Evolutionary conservation across 2,113 vertebrate species (phyloP).

Genomic region (Vulpes lagopus): DNA sequence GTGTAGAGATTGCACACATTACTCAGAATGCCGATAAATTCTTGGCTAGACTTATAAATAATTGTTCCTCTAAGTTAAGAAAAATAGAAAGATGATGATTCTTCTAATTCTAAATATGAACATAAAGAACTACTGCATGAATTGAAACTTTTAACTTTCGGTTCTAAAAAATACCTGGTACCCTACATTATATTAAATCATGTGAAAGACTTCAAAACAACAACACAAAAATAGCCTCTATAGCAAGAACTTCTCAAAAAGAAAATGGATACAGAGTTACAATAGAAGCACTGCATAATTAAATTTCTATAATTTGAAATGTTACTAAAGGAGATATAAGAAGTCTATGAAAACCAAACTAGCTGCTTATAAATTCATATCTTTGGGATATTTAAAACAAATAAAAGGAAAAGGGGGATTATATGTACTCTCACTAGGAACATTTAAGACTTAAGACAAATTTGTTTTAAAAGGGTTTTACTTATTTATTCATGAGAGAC

Average conservation of each 20-base stretch:
- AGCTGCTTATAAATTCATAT: not conserved
- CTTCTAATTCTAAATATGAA: not conserved
- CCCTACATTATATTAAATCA: not conserved
- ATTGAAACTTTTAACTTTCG: not conserved
- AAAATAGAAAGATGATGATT: not conserved
- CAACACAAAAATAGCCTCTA: not conserved
- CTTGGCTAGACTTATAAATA: not conserved
- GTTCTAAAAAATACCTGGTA: not conserved
- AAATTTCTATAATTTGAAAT: not conserved
- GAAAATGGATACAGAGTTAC: not conserved
- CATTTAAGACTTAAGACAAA: not conserved
- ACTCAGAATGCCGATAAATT: not conserved
- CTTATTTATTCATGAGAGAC: no score
- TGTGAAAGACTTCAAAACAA: not conserved
- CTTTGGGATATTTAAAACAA: not conserved
- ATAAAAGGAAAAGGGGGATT: not conserved
- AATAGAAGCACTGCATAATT: not conserved
- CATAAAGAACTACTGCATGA: not conserved
- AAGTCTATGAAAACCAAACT: not conserved
- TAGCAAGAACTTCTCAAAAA: not conserved
- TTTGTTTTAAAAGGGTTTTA: not conserved
- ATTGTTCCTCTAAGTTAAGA: not conserved
- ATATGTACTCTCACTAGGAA: not conserved
- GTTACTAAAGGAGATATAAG: not conserved
- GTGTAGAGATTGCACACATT: not conserved